These are phyloP conservation scores for Sigmodon hispidus DNA, from an alignment of 2,113 vertebrate genomes.

Conservation along the genomic window DNA sequence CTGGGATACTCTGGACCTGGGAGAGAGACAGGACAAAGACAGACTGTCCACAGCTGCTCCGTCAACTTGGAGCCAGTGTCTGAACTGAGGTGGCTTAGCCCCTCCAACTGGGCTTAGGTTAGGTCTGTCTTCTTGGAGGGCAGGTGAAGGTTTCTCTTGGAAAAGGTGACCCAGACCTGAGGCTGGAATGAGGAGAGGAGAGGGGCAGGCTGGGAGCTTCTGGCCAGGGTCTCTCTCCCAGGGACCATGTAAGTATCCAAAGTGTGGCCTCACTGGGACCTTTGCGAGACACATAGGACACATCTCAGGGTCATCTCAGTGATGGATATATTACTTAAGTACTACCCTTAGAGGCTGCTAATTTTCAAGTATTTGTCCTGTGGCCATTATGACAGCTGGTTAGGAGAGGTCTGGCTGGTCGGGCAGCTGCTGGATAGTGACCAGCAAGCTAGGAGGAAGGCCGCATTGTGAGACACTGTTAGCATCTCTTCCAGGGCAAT, in stretches of 20 bases:
- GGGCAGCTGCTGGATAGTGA: background rate
- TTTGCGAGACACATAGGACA: background rate
- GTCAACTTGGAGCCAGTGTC: background rate
- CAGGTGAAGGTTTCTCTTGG: background rate
- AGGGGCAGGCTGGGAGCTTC: background rate
- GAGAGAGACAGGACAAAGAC: background rate
- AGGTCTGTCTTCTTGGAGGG: background rate
- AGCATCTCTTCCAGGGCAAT: background rate
- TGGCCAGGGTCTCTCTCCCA: background rate
- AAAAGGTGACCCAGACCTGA: background rate
- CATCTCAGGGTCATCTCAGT: accelerated
- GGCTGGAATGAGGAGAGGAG: background rate
- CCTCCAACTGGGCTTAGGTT: background rate
- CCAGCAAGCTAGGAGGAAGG: background rate
- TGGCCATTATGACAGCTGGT: background rate
- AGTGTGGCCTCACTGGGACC: background rate
- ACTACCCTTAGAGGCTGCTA: background rate
- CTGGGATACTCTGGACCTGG: background rate
- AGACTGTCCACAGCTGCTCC: background rate
- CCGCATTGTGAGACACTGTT: accelerated
- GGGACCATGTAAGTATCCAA: background rate
- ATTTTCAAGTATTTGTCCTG: background rate
- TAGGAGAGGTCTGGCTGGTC: too few species aligned
- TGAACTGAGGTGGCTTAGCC: background rate
- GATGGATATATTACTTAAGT: accelerated